Evolutionary conservation across 2,113 vertebrate genomes (phyloP).

Genomic region (Prochilodus magdalenae): DNA sequence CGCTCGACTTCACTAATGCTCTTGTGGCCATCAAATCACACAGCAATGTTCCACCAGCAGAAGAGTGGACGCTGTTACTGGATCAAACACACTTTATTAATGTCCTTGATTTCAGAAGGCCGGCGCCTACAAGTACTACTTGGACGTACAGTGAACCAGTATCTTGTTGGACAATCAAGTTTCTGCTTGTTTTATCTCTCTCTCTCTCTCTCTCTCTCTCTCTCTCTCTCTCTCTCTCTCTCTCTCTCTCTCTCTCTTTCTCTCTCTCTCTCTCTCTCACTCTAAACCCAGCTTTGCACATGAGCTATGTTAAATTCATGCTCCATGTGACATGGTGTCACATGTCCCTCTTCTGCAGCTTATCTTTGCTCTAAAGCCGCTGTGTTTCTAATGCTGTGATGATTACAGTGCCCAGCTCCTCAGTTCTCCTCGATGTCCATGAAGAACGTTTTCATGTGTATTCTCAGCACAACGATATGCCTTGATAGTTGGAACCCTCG

Average conservation of each 20-base stretch:
- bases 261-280: background rate
- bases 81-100: too few species aligned
- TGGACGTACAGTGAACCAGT: background rate
- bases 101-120: background rate
- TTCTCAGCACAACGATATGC: background rate
- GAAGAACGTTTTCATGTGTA: too few species aligned
- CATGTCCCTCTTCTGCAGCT: background rate
- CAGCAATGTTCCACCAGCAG: too few species aligned
- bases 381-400: background rate
- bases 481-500: background rate
- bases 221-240: background rate
- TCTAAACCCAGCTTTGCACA: too few species aligned
- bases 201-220: constrained; percentile 12
- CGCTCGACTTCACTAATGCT: too few species aligned
- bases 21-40: too few species aligned
- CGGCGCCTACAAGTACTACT: too few species aligned
- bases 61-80: too few species aligned
- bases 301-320: background rate
- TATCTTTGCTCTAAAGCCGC: constrained; percentile 9
- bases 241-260: too few species aligned
- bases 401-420: background rate
- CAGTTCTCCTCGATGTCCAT: background rate
- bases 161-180: too few species aligned
- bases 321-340: constrained; percentile 27
- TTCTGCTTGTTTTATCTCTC: constrained; percentile 4